Percentiles rank a stretch among this genome's conserved stretches.
These are phyloP conservation scores for Nyctibius grandis DNA, from an alignment of 2,797 vertebrate genomes.

Conservation along the genomic window DNA sequence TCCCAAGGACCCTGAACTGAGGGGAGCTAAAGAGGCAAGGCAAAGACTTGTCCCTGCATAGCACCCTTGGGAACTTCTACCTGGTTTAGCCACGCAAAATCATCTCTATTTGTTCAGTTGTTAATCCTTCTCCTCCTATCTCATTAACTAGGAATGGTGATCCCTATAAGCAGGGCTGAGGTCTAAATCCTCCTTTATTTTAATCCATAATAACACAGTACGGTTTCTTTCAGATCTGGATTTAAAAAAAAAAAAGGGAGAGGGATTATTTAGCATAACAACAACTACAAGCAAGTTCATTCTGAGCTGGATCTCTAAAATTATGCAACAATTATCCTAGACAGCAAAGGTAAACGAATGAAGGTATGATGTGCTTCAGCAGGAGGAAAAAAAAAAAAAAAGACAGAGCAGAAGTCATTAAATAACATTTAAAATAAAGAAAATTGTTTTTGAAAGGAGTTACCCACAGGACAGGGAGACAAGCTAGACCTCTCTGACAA, in stretches of 20 bases:
- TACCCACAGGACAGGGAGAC: background rate
- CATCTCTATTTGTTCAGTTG: background rate
- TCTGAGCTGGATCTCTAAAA: background rate
- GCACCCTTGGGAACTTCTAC: background rate
- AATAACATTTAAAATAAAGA: background rate
- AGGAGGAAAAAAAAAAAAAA: rapidly evolving
- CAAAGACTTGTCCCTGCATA: background rate
- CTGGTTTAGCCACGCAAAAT: background rate
- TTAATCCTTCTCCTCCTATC: conserved; percentile 53
- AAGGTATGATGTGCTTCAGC: background rate
- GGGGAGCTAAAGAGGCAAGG: background rate
- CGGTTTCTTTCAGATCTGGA: conserved; percentile 57
- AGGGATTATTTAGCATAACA: conserved; percentile 46
- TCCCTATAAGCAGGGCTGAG: conserved; percentile 64
- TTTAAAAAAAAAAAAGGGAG: background rate
- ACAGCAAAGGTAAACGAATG: background rate
- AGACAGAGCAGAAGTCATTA: background rate
- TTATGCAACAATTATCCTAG: background rate
- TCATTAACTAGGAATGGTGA: conserved; percentile 69
- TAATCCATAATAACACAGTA: conserved; percentile 74
- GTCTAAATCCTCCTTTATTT: conserved; percentile 70
- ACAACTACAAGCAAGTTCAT: conserved; percentile 13
- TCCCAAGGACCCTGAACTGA: background rate
- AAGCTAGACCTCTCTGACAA: background rate
- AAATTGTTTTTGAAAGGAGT: background rate